phyloP scores from a whole-genome alignment of 2,888 invertebrate species.

The Heteromyza rotundicornis region DNA sequence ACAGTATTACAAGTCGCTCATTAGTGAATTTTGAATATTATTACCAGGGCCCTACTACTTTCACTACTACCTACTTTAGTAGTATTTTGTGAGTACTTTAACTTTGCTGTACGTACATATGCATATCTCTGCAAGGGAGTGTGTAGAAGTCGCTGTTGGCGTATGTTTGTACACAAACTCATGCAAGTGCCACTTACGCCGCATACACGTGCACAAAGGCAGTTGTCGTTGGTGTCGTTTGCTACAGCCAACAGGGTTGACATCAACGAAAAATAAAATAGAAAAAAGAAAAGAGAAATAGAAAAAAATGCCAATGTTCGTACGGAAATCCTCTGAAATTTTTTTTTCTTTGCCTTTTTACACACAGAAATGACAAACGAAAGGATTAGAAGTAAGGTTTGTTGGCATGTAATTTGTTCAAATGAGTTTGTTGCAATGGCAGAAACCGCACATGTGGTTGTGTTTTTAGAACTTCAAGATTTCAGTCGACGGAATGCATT shows the following conservation, averaged over 20 bases:
- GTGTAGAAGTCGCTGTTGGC: neutral
- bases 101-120: neutral
- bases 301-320: neutral
- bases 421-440: constrained; percentile 10
- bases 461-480: too few species aligned
- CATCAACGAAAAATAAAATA: neutral
- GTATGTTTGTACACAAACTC: constrained; percentile 18
- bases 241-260: neutral
- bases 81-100: neutral
- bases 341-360: too few species aligned
- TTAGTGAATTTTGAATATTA: constrained; percentile 57
- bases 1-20: constrained; percentile 42
- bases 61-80: neutral
- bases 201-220: constrained; percentile 16
- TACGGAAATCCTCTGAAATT: constrained; percentile 7
- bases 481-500: too few species aligned
- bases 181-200: constrained; percentile 17
- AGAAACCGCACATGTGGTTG: neutral
- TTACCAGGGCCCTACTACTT: constrained; percentile 31
- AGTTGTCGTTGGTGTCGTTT: neutral
- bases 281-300: neutral
- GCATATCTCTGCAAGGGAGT: neutral
- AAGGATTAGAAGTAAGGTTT: constrained; percentile 2
- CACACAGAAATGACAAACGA: constrained; percentile 13
- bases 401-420: constrained; percentile 11